phyloP scores from a whole-genome alignment of 2,888 invertebrate genomes.

The Pasiphila rectangulata region DNA sequence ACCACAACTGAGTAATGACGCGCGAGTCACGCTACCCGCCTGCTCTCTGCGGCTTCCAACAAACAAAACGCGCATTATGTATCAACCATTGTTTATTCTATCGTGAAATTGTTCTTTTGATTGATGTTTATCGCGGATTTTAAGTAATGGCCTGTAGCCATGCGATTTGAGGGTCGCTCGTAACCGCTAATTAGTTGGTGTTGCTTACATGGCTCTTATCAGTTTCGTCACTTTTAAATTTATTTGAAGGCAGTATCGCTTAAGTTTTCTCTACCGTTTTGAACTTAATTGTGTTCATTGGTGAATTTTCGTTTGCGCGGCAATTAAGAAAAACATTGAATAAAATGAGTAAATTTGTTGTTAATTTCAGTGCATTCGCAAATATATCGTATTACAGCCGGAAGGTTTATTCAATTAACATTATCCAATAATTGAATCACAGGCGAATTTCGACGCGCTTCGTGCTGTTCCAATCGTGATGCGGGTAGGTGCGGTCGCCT shows the following conservation, averaged over 20 bases:
- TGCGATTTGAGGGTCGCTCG: slow-evolving; percentile 25
- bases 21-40: slow-evolving; percentile 51
- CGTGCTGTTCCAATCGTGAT: slow-evolving; percentile 57
- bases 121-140: slow-evolving; percentile 28
- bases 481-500: slow-evolving; percentile 53
- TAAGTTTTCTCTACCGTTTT: slow-evolving; percentile 5
- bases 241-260: slow-evolving; percentile 14
- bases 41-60: slow-evolving; percentile 49
- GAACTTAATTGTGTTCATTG: background rate
- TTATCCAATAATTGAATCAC: slow-evolving; percentile 34
- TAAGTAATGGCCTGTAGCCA: slow-evolving; percentile 24
- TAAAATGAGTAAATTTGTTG: slow-evolving; percentile 3
- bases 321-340: slow-evolving; percentile 1
- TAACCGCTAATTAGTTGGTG: slow-evolving; percentile 27
- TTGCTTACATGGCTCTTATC: slow-evolving; percentile 23
- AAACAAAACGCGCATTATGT: slow-evolving; percentile 48
- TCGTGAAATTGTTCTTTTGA: slow-evolving; percentile 31
- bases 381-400: slow-evolving; percentile 20
- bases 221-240: slow-evolving; percentile 22
- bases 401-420: slow-evolving; percentile 28
- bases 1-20: slow-evolving; percentile 67
- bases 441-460: slow-evolving; percentile 26
- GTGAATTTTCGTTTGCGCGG: slow-evolving; percentile 1
- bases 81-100: slow-evolving; percentile 33
- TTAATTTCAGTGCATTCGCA: slow-evolving; percentile 13